phyloP scores from a whole-genome alignment of 2,113 vertebrate species.

The Zosterops borbonicus region DNA sequence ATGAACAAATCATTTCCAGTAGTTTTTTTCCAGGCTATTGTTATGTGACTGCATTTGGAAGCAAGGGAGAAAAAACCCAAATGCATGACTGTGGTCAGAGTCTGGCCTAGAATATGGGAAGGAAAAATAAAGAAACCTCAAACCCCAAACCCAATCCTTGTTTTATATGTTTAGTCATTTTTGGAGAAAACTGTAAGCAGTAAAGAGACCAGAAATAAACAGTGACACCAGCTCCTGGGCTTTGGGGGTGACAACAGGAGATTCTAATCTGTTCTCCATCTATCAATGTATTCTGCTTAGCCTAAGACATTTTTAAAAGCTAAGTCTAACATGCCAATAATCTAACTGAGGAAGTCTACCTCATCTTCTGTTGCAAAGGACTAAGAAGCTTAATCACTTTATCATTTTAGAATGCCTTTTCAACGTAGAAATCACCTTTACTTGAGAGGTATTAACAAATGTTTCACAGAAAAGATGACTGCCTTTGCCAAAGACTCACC shows the following conservation, averaged over 20 bases:
- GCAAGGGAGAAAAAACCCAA: constrained; percentile 22
- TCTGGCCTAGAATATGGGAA: neutral
- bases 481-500: neutral
- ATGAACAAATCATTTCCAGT: constrained; percentile 10
- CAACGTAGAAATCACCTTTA: neutral
- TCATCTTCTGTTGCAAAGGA: neutral
- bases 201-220: neutral
- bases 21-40: constrained; percentile 46
- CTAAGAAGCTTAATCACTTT: neutral
- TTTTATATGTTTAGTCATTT: constrained; percentile 7
- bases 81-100: constrained; percentile 42
- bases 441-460: neutral
- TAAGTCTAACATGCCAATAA: neutral
- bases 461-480: neutral
- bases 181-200: neutral
- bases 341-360: neutral
- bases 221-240: neutral
- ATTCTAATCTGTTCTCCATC: neutral
- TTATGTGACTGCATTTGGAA: constrained; percentile 56
- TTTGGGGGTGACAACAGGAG: neutral
- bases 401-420: neutral
- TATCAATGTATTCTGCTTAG: rapidly evolving
- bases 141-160: neutral
- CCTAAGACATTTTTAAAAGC: neutral
- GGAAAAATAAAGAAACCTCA: neutral